Evolutionary conservation across 2,797 vertebrate species (phyloP), one percentile per base, ranked within the genome.

Genomic region (Malurus leucopterus): DNA sequence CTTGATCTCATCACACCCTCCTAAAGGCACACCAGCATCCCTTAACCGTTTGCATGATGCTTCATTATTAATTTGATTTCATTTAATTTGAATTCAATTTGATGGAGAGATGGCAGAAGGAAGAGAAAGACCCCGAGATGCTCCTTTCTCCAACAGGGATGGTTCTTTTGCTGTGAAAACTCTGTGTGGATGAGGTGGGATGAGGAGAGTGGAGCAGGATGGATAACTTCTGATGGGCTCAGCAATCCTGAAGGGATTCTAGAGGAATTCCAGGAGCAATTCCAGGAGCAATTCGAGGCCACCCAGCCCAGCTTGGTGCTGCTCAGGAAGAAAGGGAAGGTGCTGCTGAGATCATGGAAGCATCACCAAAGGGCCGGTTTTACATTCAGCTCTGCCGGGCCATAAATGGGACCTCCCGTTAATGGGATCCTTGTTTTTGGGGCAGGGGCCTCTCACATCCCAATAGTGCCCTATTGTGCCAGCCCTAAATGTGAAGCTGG

Each of bases 341-440:
- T 36, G 36, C 36, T 11, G 36, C 36, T 11, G 36, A 36, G 36
- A 36, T 36, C 36, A 36, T 11, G 11, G 36, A 36, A 36, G 11
- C 36, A 36, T 36, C 36, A 36, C 36, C 36, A 36, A 36, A 36
- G 41, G 49, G 78, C 62, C 27, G 69, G 68, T 21, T 91, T 92
- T 54, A 7, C 18, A 54, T 86, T 83, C 30, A 64, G 46, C 78
- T 61, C 72, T 1, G 0, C 41, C 40, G 54, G 43, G 68, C 62
- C 58, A 65, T 11, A 72, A 80, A 22, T 70, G 47, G n/a, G 76
- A 70, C 29, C 64, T 58, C 10, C 22, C 1, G 0, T 95, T 91
- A 93, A 94, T 65, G 74, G 82, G 83, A 67, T 80, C 88, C 88
- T 91, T 94, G 82, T 92, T 88, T 88, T 36, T 9, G 10, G 87